Base-by-base conservation (phyloP, 2,797 vertebrate genomes). In the Tangara arthus region DNA sequence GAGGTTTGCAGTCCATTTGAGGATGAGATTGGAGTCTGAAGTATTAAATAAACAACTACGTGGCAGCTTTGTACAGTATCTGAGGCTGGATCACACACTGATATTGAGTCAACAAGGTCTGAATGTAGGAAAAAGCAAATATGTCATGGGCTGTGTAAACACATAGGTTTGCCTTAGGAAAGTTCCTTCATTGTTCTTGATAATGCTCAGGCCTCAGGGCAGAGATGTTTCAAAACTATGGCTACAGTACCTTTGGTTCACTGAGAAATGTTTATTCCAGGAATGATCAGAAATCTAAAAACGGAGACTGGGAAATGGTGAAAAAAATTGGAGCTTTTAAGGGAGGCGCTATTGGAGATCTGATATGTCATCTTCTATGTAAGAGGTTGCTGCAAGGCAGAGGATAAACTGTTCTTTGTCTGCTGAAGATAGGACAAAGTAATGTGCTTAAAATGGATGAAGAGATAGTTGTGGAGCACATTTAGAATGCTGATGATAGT, bases 91-190 rank as follows among this genome's bases (percentile, higher is more conserved):
- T 93, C 73, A 70, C 59, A 76, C 6, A 15, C 21, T 55, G 68
- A 72, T 87, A 92, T 63, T 87, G 79, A 93, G 71, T 94, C 87
- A 96, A 94, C 92, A 92, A 87, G 44, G 49, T 80, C 81, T 87
- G 75, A 87, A 84, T 65, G 55, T 50, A 61, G 52, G 35, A 90
- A 66, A 93, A 94, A 92, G 87, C 87, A 95, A 96, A 94, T 84
- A 93, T 3, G 19, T 32, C 63, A 87, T 37, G 26, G 46, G 34
- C 71, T 92, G 17, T 93, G 75, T 93, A 92, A 93, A 94, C 84
- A 92, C 47, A 18, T 28, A 70, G 44, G 68, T 91, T 95, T 90
- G 53, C 66, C 21, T 59, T 86, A 79, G 66, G 26, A 65, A 81
- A 87, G 69, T 78, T 94, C 55, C 50, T 93, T 90, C 42, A 12